Evolutionary conservation across 2,888 invertebrate species (phyloP).

Genomic region (Sphinx pinastri): DNA sequence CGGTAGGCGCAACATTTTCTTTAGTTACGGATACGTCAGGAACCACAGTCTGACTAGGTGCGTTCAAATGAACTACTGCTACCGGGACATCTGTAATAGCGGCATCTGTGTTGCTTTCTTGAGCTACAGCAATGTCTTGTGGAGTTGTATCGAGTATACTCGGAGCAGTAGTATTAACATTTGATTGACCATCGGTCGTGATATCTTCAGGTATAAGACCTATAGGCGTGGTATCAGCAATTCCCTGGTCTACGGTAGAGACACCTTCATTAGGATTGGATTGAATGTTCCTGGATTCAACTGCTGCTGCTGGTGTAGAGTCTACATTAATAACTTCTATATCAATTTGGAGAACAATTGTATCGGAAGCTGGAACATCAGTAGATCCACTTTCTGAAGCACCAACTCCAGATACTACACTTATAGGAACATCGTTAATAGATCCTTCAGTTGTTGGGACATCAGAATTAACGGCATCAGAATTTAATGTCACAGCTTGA

Average conservation of each 20-base stretch:
- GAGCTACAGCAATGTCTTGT: neutral
- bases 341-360: conserved; percentile 8
- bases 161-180: conserved; percentile 2
- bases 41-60: conserved; percentile 17
- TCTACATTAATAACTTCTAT: conserved; percentile 6
- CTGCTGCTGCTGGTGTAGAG: neutral
- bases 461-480: neutral
- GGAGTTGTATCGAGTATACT: neutral
- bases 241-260: neutral
- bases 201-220: neutral
- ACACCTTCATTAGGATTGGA: neutral
- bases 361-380: neutral
- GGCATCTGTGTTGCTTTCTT: neutral
- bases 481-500: neutral
- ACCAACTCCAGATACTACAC: neutral
- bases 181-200: neutral
- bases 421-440: neutral
- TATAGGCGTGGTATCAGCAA: conserved; percentile 2
- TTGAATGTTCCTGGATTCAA: neutral
- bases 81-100: neutral
- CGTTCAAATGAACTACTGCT: neutral
- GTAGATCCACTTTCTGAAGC: conserved; percentile 1
- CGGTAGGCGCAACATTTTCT: conserved; percentile 31
- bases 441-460: neutral
- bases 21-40: conserved; percentile 15